Evolutionary conservation across 2,113 vertebrate species (phyloP).

Genomic region (human): DNA sequence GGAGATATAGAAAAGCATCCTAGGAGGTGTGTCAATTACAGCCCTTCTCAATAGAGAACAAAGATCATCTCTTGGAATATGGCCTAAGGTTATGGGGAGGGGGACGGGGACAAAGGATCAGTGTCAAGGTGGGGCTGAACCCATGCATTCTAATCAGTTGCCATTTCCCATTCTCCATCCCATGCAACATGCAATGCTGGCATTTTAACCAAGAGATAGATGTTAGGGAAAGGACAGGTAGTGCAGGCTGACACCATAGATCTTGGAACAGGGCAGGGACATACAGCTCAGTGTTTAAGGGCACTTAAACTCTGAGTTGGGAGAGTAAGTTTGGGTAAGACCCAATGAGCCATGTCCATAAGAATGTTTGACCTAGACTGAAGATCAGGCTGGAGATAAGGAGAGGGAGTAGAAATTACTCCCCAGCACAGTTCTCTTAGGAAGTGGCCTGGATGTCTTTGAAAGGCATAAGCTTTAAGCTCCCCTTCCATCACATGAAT

Average conservation of each 20-base stretch:
- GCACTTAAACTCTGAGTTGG: neutral
- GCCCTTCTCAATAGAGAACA: slow-evolving; percentile 52
- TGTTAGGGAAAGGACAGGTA: neutral
- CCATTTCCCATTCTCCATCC: neutral
- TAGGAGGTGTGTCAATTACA: slow-evolving; percentile 37
- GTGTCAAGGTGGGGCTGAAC: slow-evolving; percentile 7
- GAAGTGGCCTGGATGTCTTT: neutral
- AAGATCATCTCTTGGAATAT: slow-evolving; percentile 69
- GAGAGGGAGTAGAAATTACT: neutral
- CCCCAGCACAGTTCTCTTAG: neutral
- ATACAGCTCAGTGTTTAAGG: neutral
- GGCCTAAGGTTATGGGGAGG: neutral
- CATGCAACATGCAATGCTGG: neutral
- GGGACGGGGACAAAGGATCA: slow-evolving; percentile 7
- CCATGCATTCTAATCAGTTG: neutral
- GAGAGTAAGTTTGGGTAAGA: neutral
- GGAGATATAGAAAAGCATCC: slow-evolving; percentile 41
- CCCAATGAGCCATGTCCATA: neutral
- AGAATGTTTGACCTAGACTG: neutral
- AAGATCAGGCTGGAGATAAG: neutral
- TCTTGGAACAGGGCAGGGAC: neutral
- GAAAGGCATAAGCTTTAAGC: neutral
- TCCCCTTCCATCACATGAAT: neutral
- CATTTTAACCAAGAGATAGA: neutral
- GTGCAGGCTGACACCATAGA: neutral